Conservation (phyloP, 2,113 vertebrate genomes). For the Psammodynastes pulverulentus region DNA sequence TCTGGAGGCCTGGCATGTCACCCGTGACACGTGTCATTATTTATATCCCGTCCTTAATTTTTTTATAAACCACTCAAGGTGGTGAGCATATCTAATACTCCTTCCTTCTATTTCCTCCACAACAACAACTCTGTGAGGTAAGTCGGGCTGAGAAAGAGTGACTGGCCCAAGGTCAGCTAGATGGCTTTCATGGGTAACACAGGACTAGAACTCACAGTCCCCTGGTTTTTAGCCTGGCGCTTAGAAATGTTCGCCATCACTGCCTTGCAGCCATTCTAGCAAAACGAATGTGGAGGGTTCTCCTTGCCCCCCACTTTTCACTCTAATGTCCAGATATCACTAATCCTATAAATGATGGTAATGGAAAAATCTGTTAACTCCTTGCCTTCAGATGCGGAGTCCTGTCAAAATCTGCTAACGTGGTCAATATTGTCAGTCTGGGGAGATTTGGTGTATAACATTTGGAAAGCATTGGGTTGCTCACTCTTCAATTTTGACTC, state of each 20-base stretch:
- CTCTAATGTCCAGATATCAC: neutral
- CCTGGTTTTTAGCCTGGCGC: neutral
- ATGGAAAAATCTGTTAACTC: neutral
- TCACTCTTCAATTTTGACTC: neutral
- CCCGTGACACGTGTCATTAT: neutral
- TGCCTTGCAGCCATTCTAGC: neutral
- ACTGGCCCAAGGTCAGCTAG: neutral
- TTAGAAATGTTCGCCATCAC: neutral
- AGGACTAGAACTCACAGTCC: neutral
- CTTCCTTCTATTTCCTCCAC: neutral
- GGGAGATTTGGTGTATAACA: neutral
- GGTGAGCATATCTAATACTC: neutral
- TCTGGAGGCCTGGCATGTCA: neutral
- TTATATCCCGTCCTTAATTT: neutral
- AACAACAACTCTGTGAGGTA: neutral
- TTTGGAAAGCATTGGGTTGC: neutral
- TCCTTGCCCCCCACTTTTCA: neutral
- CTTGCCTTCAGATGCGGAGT: neutral
- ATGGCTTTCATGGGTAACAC: neutral
- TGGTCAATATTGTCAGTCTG: neutral
- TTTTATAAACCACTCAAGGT: neutral
- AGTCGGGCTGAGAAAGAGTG: neutral
- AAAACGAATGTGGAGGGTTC: neutral
- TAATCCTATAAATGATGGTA: neutral
- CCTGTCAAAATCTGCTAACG: neutral